phyloP scores from a whole-genome alignment of 2,888 invertebrate species.

The Nematopogon swammerdamellus region DNA sequence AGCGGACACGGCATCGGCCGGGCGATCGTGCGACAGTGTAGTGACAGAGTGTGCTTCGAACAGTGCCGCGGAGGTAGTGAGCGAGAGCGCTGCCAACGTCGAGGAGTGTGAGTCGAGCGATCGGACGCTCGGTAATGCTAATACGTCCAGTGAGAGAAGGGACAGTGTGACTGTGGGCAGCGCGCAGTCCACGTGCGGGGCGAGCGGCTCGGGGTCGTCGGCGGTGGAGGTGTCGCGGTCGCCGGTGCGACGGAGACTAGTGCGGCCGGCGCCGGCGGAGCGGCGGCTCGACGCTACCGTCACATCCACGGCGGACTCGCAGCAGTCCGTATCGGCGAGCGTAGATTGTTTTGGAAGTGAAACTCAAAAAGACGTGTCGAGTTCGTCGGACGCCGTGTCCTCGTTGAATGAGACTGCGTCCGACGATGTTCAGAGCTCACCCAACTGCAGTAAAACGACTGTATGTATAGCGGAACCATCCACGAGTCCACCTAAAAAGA shows the following conservation, averaged over 20 bases:
- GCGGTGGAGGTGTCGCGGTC: slow-evolving; percentile 27
- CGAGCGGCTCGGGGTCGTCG: slow-evolving; percentile 27
- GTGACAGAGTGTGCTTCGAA: not conserved
- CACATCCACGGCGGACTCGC: slow-evolving; percentile 43
- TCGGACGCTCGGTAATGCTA: slow-evolving; percentile 38
- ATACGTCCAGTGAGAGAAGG: slow-evolving; percentile 40
- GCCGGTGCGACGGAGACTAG: slow-evolving; percentile 34
- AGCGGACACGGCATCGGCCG: not conserved
- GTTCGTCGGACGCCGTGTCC: slow-evolving; percentile 44
- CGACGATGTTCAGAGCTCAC: slow-evolving; percentile 21
- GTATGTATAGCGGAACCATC: slow-evolving; percentile 51
- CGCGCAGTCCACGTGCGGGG: slow-evolving; percentile 46
- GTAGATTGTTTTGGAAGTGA: not conserved
- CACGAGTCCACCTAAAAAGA: slow-evolving; percentile 40
- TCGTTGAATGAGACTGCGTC: slow-evolving; percentile 20
- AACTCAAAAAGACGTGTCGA: slow-evolving; percentile 40
- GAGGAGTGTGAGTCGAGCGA: slow-evolving; percentile 26
- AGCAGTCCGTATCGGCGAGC: not conserved
- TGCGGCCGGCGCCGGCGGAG: slow-evolving; percentile 36
- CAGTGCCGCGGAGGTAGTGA: not conserved
- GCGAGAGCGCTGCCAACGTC: not conserved
- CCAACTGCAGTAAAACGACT: slow-evolving; percentile 27
- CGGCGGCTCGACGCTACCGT: slow-evolving; percentile 45
- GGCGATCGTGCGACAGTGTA: not conserved
- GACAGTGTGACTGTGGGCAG: slow-evolving; percentile 45